A percentile compares a stretch with the other conserved stretches of the same genome.
Conservation (phyloP, 2,113 vertebrate genomes). For the Aspidoscelis tigris region DNA sequence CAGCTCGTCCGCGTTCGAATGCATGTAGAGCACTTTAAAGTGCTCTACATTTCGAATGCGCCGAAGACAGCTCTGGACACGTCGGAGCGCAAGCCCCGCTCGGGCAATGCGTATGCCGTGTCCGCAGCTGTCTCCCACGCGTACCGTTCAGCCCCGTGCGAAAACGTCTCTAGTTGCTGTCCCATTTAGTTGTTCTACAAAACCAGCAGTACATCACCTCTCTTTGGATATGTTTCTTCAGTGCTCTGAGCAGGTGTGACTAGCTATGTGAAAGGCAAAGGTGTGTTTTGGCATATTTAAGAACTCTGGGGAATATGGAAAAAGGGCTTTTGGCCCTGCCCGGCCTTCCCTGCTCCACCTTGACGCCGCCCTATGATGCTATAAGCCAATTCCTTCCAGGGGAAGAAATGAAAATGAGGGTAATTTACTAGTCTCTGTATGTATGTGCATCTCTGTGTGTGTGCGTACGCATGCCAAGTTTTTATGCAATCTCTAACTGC, state of each 20-base stretch:
- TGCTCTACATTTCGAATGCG: too few species aligned
- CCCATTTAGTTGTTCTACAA: too few species aligned
- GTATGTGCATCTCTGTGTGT: neutral
- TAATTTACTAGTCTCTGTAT: slow-evolving; percentile 55
- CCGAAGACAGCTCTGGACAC: too few species aligned
- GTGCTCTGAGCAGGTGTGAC: slow-evolving; percentile 53
- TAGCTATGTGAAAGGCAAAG: slow-evolving; percentile 74
- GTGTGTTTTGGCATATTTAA: slow-evolving; percentile 66
- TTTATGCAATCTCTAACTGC: slow-evolving; percentile 67
- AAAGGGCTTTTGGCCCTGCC: slow-evolving; percentile 70
- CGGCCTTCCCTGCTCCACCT: slow-evolving; percentile 63
- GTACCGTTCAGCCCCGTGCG: too few species aligned
- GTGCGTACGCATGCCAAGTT: slow-evolving; percentile 36
- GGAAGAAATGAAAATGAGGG: slow-evolving; percentile 63
- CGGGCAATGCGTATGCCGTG: too few species aligned
- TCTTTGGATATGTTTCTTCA: neutral
- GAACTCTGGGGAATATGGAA: slow-evolving; percentile 49
- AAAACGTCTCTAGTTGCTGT: too few species aligned
- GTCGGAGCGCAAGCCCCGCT: too few species aligned
- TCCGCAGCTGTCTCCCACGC: too few species aligned
- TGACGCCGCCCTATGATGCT: slow-evolving; percentile 60
- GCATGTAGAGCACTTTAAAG: too few species aligned
- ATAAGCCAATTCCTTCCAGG: slow-evolving; percentile 73
- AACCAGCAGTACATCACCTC: neutral
- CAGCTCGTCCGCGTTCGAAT: too few species aligned